These are phyloP conservation scores for Schizaphis graminum DNA, from an alignment of 2,888 invertebrate genomes.

Conservation along the genomic window DNA sequence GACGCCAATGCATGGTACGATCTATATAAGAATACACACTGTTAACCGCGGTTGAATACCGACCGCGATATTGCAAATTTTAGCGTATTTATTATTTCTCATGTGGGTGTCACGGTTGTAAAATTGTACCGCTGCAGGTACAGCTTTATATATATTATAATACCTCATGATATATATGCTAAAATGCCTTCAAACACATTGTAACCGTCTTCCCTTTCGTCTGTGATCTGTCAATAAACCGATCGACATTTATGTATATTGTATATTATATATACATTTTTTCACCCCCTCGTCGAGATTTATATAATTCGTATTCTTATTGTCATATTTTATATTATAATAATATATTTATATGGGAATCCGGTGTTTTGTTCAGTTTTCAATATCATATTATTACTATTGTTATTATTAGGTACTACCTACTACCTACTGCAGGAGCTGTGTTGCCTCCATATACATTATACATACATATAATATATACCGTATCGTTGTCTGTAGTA, in stretches of 20 bases:
- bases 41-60: background rate
- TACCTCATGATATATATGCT: background rate
- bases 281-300: background rate
- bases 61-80: background rate
- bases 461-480: background rate
- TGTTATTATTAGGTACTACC: background rate
- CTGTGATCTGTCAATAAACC: conserved; percentile 19
- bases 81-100: conserved; percentile 2
- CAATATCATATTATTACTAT: background rate
- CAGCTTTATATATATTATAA: background rate
- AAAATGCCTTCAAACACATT: background rate
- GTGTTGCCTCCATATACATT: background rate
- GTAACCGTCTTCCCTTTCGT: background rate
- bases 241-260: background rate
- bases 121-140: conserved; percentile 11
- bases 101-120: background rate
- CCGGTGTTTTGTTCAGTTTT: background rate
- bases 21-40: background rate
- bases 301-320: background rate
- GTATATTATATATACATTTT: background rate
- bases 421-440: background rate
- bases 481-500: background rate
- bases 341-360: conserved; percentile 16
- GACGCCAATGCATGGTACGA: background rate
- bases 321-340: background rate